These are phyloP conservation scores for Polypterus senegalus DNA, from an alignment of 2,113 vertebrate species.

Conservation along the genomic window DNA sequence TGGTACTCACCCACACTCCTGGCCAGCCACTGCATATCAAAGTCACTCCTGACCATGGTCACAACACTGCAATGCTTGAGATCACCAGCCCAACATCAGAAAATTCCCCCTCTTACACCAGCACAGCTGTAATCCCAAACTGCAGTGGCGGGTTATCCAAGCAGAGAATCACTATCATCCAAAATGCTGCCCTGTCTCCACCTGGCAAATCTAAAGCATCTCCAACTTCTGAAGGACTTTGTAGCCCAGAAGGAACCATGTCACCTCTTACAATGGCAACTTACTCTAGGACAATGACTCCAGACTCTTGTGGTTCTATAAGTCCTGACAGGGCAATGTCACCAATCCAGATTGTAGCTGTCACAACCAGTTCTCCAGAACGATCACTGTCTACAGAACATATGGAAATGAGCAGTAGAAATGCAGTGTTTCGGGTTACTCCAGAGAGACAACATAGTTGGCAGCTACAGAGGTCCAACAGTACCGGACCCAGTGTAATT, in stretches of 20 bases:
- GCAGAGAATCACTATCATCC: constrained; percentile 89
- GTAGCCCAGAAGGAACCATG: constrained; percentile 59
- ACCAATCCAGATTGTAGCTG: constrained; percentile 73
- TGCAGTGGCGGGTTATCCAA: constrained; percentile 68
- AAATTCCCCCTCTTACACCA: constrained; percentile 74
- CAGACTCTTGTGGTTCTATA: constrained; percentile 73
- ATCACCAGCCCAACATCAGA: constrained; percentile 81
- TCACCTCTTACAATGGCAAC: constrained; percentile 68
- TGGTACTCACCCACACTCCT: constrained; percentile 79
- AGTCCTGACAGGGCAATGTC: constrained; percentile 83
- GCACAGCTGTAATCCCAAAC: constrained; percentile 88
- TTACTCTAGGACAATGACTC: constrained; percentile 67
- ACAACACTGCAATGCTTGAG: constrained; percentile 82
- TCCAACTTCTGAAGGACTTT: constrained; percentile 43
- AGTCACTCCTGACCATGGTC: constrained; percentile 82
- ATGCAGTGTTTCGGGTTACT: constrained; percentile 74
- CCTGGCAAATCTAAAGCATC: constrained; percentile 61
- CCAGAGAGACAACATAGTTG: constrained; percentile 77
- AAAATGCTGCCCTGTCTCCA: constrained; percentile 68
- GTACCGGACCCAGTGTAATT: constrained; percentile 79
- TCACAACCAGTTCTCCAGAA: constrained; percentile 65
- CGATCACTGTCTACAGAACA: constrained; percentile 60
- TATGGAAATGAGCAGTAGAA: constrained; percentile 65
- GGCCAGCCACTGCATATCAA: constrained; percentile 92
- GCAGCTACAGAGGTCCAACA: constrained; percentile 87